Base-by-base conservation (phyloP, 2,797 vertebrate species). In the Loris lydekkerianus region DNA sequence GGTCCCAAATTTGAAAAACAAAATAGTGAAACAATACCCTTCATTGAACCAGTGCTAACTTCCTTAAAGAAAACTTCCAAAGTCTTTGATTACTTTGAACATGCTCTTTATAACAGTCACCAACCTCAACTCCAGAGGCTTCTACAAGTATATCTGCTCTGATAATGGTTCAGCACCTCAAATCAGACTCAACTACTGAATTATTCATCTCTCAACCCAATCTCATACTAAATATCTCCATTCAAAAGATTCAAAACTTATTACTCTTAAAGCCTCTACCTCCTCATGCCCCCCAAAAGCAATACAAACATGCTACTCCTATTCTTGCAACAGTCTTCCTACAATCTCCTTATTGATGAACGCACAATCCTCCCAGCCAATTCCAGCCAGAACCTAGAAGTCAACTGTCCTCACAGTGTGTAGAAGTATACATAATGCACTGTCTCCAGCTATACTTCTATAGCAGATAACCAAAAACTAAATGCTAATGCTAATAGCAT, bases 401-500 rank as follows among this genome's bases (percentile, higher is more conserved):
- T 86, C 83, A 93, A 49, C 37, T 34, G 13, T 63, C 10, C 31
- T 25, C 31, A 31, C 15, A 86, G 20, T 77, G 29, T 34, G 46
- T n/a, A 21, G 29, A 63, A 53, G 20, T 37, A 27, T 31, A 37
- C 18, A 61, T 31, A 60, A 82, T 49, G 18, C 2, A 15, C 10
- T n/a, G 23, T 10, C 40, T 37, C 58, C n/a, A 65, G 31, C 56
- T 83, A 72, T 9, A 72, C 11, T 76, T 34, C 14, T 23, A n/a
- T 34, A 56, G 67, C 49, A 86, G 29, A 40, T 53, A 95, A 91
- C 20, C n/a, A 80, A 85, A 82, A 80, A 67, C 11, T 31, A 92
- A 94, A 92, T 53, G 49, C 63, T 75, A 73, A 80, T 49, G 49
- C 49, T 49, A 67, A 37, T 23, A 84, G 13, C 67, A 91, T 63